A percentile compares a stretch with the other conserved stretches of the same genome.
Conservation (phyloP, 2,888 invertebrate genomes). For the Macrosoma leucophasiata region DNA sequence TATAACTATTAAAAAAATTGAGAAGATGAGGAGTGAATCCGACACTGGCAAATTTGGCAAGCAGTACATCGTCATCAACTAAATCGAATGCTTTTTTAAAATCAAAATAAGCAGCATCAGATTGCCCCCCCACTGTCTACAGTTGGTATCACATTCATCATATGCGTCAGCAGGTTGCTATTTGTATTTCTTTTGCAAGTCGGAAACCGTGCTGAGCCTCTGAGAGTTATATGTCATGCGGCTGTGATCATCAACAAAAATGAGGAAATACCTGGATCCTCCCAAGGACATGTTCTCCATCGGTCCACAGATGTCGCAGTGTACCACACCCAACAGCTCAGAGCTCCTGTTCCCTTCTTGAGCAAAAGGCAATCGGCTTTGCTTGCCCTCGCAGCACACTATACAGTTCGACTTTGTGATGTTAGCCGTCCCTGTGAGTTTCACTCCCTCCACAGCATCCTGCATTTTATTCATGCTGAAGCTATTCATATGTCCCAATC, state of each 20-base stretch:
- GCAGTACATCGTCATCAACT: too few relatives aligned
- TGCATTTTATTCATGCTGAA: constrained; percentile 15
- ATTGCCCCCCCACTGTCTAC: too few relatives aligned
- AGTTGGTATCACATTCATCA: too few relatives aligned
- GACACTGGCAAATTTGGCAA: too few relatives aligned
- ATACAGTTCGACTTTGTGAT: constrained; percentile 8
- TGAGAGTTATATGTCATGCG: too few relatives aligned
- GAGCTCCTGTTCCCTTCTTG: constrained; percentile 15
- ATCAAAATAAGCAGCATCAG: too few relatives aligned
- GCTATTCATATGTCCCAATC: constrained; percentile 20
- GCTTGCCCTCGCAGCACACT: constrained; percentile 10
- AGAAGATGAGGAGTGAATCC: too few relatives aligned
- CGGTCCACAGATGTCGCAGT: constrained; percentile 21
- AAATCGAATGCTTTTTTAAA: too few relatives aligned
- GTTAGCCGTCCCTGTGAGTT: constrained; percentile 2
- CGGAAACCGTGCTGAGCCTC: too few relatives aligned
- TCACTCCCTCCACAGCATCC: constrained; percentile 8
- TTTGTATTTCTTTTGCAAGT: too few relatives aligned
- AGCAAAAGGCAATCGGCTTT: constrained; percentile 8
- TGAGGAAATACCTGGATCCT: constrained; percentile 10
- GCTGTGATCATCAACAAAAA: constrained; percentile 12
- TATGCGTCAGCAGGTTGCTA: too few relatives aligned
- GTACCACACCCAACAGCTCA: constrained; percentile 13
- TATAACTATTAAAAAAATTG: too few relatives aligned
- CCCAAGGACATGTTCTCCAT: constrained; percentile 14